Evolutionary conservation across 2,113 vertebrate species (phyloP).

Genomic region (Tichodroma muraria): DNA sequence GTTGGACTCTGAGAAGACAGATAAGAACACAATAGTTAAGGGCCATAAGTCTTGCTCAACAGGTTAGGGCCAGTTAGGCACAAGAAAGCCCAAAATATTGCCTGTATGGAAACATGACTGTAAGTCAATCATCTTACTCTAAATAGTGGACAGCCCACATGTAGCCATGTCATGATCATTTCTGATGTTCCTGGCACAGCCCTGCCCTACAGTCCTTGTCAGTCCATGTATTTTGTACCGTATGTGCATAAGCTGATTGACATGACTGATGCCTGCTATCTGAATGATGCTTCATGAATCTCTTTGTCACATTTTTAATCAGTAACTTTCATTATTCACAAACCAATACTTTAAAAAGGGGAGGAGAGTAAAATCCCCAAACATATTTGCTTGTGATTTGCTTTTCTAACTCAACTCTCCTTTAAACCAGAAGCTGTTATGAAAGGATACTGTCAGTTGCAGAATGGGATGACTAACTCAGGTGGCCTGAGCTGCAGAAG

Average conservation of each 20-base stretch:
- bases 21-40: neutral
- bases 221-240: rapidly evolving
- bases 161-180: neutral
- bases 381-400: neutral
- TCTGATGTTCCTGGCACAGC: neutral
- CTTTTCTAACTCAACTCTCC: neutral
- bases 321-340: neutral
- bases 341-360: neutral
- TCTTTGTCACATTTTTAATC: neutral
- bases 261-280: neutral
- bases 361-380: neutral
- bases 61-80: neutral
- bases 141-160: neutral
- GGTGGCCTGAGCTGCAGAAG: neutral
- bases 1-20: neutral
- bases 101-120: neutral
- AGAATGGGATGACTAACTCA: neutral
- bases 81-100: neutral
- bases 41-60: neutral
- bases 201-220: neutral
- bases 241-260: neutral
- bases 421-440: neutral
- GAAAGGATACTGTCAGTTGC: neutral
- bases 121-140: neutral
- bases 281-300: neutral